Percentiles rank a stretch among this genome's conserved stretches.
Evolutionary conservation across 1,140 invertebrate species (phyloP).

Genomic region (Aphelinus atriplicis): DNA sequence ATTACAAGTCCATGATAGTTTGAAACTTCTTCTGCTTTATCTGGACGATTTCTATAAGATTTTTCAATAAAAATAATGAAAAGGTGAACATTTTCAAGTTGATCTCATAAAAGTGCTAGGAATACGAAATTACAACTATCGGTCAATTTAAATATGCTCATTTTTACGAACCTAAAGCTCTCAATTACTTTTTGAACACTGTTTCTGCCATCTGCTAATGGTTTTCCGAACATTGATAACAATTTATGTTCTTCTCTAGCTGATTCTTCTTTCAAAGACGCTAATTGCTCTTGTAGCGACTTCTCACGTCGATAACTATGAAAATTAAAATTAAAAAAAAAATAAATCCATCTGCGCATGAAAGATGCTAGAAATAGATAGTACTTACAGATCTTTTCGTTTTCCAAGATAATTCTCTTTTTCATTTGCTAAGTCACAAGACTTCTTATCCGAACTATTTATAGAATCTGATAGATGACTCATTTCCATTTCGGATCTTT

Average conservation of each 20-base stretch:
- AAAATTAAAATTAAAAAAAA: conserved; percentile 21
- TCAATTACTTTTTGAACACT: conserved; percentile 96
- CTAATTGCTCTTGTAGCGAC: conserved; percentile 89
- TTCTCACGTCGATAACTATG: conserved; percentile 85
- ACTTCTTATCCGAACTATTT: conserved; percentile 94
- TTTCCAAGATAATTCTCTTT: conserved; percentile 94
- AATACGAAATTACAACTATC: too few relatives aligned
- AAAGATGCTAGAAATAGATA: not conserved
- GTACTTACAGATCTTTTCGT: conserved; percentile 79
- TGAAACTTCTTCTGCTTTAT: conserved; percentile 79
- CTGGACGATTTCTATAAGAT: conserved; percentile 72
- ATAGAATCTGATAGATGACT: conserved; percentile 89
- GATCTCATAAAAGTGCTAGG: too few relatives aligned
- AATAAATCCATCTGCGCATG: too few relatives aligned
- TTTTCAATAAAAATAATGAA: too few relatives aligned
- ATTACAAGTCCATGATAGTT: conserved; percentile 95
- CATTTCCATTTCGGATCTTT: conserved; percentile 87
- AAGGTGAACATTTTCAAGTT: not conserved
- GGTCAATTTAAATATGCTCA: too few relatives aligned
- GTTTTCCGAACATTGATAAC: conserved; percentile 96
- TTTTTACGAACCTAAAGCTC: conserved; percentile 72
- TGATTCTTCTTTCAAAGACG: conserved; percentile 92
- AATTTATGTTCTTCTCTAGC: conserved; percentile 94
- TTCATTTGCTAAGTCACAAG: conserved; percentile 94
- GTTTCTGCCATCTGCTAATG: conserved; percentile 94